Base-by-base conservation (phyloP, 2,888 invertebrate species). In the Stictocephala bisonia region DNA sequence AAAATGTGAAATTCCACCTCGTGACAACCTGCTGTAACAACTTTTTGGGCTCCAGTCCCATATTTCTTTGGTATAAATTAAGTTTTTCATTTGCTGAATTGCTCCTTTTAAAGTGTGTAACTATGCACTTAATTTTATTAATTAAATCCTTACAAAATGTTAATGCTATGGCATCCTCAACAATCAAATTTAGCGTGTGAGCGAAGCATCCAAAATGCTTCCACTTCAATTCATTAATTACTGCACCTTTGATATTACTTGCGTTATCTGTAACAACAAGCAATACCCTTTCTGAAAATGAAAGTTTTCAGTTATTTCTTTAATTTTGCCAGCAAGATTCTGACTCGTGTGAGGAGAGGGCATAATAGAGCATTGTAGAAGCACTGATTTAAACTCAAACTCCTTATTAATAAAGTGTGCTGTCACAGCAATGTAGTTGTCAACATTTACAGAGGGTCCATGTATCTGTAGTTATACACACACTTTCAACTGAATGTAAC, bases 171-270 rank as follows among this genome's bases (percentile, higher is more conserved):
- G n/a, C n/a, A 41, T 35, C 50, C n/a, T 51, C 24, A 0, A 71
- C 48, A 22, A 64, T 35, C 3, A 71, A 29, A 44, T 71, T 71
- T 11, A 71, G 6, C 3, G 60, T 50, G 50, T 71, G 71, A 1
- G 71, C 64, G 20, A 29, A 71, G 29, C 71, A 71, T 6, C 71
- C 71, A 58, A 71, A 71, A 18, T 71, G 64, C 15, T 29, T 13
- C 71, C 71, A 64, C 2, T 18, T 35, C 18, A 71, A 20, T 35
- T 71, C 64, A 24, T 50, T 60, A 11, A 13, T 18, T 4, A 71
- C 15, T 1, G 71, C 71, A 22, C 35, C 24, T 22, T 22, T 24
- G 13, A 64, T 50, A 15, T 64, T 71, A 18, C 48, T 6, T 7
- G 64, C 71, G n/a, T 71, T 71, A 26, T 71, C 71, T n/a, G 31